A percentile compares a stretch with the other conserved stretches of the same genome.
These are phyloP conservation scores for Andrena cerasifolii DNA, from an alignment of 1,140 invertebrate species.

Conservation along the genomic window DNA sequence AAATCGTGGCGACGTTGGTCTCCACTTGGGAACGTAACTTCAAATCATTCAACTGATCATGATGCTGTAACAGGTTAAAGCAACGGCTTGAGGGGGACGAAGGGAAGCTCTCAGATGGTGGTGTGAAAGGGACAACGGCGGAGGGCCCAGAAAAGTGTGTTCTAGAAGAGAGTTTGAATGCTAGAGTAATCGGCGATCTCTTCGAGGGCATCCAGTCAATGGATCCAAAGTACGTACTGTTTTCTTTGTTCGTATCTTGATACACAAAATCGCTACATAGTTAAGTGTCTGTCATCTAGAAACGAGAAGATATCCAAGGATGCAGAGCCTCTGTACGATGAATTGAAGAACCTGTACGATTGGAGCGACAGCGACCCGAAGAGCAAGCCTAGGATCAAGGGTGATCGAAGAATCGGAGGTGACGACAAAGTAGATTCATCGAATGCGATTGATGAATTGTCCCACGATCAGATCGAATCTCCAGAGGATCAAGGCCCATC, in stretches of 20 bases:
- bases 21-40: too few relatives aligned
- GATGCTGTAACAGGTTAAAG: not conserved
- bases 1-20: not conserved
- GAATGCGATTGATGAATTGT: not conserved
- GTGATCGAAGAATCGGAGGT: slow-evolving; percentile 58
- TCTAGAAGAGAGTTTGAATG: not conserved
- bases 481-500: not conserved
- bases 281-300: slow-evolving; percentile 9
- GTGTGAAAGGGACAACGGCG: not conserved
- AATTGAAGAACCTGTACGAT: slow-evolving; percentile 56
- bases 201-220: not conserved
- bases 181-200: not conserved
- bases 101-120: slow-evolving; percentile 2
- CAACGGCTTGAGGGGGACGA: slow-evolving; percentile 8
- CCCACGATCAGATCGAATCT: not conserved
- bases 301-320: slow-evolving; percentile 2
- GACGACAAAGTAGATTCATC: slow-evolving; percentile 35
- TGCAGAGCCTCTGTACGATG: slow-evolving; percentile 51
- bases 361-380: slow-evolving; percentile 49
- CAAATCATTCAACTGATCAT: not conserved
- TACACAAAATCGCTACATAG: not conserved
- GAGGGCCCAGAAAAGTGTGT: not conserved
- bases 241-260: not conserved
- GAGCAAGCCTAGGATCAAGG: slow-evolving; percentile 42
- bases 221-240: slow-evolving; percentile 13